Evolutionary conservation across 2,113 vertebrate species (phyloP).

Genomic region (Lepisosteus osseus): DNA sequence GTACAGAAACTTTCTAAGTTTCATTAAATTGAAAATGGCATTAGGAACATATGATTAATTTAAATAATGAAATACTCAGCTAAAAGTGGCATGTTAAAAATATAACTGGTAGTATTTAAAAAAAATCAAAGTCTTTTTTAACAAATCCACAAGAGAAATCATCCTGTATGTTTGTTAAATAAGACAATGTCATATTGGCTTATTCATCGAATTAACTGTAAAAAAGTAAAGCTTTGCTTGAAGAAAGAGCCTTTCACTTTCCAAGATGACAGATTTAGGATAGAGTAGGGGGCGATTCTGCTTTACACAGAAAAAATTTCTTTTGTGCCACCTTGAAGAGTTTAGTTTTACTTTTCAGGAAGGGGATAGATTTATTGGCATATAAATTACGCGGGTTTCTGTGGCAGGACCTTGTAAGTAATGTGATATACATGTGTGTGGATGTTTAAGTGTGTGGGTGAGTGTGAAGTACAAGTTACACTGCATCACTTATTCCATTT

Average conservation of each 20-base stretch:
- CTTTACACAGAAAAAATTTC: conserved; percentile 47
- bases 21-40: no score
- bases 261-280: conserved; percentile 43
- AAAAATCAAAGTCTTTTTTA: no score
- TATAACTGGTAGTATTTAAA: no score
- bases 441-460: conserved; percentile 34
- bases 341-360: conserved; percentile 59
- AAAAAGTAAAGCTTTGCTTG: background rate
- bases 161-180: no score
- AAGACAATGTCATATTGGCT: no score
- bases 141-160: no score
- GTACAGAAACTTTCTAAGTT: no score
- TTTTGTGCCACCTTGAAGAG: conserved; percentile 59
- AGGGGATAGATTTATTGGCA: conserved; percentile 60
- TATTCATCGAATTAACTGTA: no score
- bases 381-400: conserved; percentile 57
- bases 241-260: no score
- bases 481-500: conserved; percentile 21
- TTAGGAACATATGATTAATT: no score
- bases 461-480: conserved; percentile 36
- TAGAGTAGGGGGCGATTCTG: conserved; percentile 27
- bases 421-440: conserved; percentile 57
- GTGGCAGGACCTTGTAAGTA: conserved; percentile 43
- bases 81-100: no score
- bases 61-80: no score